Evolutionary conservation across 2,113 vertebrate genomes (phyloP).

Genomic region (Phocoena phocoena): DNA sequence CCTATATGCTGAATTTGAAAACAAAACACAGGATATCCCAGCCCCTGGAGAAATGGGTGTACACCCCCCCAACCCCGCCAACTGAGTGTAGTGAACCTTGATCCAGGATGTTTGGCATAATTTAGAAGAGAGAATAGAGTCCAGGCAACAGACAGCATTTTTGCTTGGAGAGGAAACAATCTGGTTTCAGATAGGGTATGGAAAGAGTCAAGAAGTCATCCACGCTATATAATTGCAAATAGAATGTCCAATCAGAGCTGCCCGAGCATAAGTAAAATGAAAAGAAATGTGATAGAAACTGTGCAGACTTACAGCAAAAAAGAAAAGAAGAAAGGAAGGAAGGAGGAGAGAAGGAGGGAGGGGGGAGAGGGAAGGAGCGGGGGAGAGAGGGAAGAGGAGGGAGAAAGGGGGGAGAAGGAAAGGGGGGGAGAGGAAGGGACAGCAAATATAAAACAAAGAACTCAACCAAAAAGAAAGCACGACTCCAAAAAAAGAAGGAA

Average conservation of each 20-base stretch:
- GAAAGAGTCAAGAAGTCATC: neutral
- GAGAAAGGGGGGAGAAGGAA: neutral
- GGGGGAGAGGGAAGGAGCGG: neutral
- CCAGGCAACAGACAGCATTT: neutral
- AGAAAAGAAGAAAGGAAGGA: neutral
- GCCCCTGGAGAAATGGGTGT: neutral
- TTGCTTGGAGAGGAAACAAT: neutral
- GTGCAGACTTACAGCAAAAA: neutral
- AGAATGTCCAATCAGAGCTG: neutral
- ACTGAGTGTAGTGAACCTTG: neutral
- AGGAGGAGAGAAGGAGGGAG: too few relatives aligned
- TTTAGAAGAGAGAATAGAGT: neutral
- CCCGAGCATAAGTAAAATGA: neutral
- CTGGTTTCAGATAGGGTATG: neutral
- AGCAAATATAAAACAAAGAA: neutral
- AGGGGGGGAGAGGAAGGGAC: too few relatives aligned
- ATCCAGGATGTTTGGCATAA: neutral
- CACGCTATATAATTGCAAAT: neutral
- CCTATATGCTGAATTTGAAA: neutral
- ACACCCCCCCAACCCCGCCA: neutral
- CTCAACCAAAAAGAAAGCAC: conserved; percentile 14
- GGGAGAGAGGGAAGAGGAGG: neutral
- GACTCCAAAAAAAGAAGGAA: neutral
- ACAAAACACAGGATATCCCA: neutral
- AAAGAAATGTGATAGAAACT: neutral